phyloP scores from a whole-genome alignment of 2,797 vertebrate species.

The Thamnophis elegans region DNA sequence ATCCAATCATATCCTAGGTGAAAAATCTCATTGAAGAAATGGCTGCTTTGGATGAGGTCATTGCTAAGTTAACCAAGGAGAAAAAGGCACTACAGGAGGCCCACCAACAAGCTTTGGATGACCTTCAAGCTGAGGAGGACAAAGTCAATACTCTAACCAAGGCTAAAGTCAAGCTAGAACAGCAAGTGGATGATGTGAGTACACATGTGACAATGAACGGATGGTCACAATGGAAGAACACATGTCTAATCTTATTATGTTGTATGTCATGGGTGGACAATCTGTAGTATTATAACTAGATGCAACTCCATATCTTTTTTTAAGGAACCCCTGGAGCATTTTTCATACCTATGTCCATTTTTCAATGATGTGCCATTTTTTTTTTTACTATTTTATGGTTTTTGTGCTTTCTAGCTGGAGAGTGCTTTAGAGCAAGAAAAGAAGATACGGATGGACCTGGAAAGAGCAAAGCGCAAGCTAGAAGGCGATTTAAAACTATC shows the following conservation, averaged over 20 bases:
- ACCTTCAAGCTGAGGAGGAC: constrained; percentile 93
- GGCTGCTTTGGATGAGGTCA: constrained; percentile 86
- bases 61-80: constrained; percentile 88
- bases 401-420: constrained; percentile 77
- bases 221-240: not conserved
- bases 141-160: constrained; percentile 90
- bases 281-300: not conserved
- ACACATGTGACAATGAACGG: not conserved
- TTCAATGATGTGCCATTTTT: not conserved
- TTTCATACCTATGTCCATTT: not conserved
- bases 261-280: not conserved
- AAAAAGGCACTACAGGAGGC: constrained; percentile 92
- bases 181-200: constrained; percentile 94
- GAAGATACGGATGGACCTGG: constrained; percentile 89
- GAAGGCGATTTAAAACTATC: constrained; percentile 92
- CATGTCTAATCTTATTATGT: not conserved
- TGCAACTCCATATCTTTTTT: not conserved
- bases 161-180: constrained; percentile 90
- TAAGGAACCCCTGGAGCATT: not conserved
- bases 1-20: constrained; percentile 71
- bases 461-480: constrained; percentile 87
- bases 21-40: constrained; percentile 95
- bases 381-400: not conserved
- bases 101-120: constrained; percentile 90
- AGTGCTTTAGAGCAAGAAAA: constrained; percentile 92